Evolutionary conservation across 2,113 vertebrate species (phyloP).

Genomic region (Halcyon senegalensis): DNA sequence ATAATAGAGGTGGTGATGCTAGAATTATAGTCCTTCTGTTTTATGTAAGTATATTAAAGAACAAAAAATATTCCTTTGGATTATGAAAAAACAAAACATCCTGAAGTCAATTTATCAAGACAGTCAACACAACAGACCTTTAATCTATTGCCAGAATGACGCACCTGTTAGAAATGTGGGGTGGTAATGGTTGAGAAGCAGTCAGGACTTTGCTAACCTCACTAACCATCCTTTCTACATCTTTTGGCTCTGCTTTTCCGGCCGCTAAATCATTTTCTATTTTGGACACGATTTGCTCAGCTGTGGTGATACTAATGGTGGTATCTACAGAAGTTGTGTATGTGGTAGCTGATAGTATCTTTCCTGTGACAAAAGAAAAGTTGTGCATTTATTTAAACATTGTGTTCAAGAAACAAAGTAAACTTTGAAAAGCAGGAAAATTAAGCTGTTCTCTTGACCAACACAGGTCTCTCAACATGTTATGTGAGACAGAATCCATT

Average conservation of each 20-base stretch:
- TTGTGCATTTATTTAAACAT: not conserved
- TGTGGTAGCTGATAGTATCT: not conserved
- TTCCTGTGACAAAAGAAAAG: slow-evolving; percentile 58
- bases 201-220: slow-evolving; percentile 82
- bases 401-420: not conserved
- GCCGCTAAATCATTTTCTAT: slow-evolving; percentile 80
- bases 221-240: slow-evolving; percentile 70
- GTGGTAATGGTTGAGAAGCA: slow-evolving; percentile 65
- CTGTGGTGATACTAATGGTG: slow-evolving; percentile 68
- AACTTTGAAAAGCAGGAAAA: not conserved
- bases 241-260: slow-evolving; percentile 68
- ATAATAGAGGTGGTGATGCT: not conserved
- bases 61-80: not conserved
- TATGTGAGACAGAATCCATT: not conserved
- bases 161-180: slow-evolving; percentile 84
- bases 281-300: slow-evolving; percentile 74
- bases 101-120: not conserved
- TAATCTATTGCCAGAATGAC: not conserved
- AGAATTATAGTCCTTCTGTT: not conserved
- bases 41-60: not conserved
- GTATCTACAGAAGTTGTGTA: not conserved
- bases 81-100: not conserved
- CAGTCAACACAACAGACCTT: not conserved
- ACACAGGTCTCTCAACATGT: not conserved
- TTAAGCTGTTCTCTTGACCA: not conserved